Evolutionary conservation across 1,140 invertebrate genomes (phyloP).

Genomic region (Acromyrmex echinatior): DNA sequence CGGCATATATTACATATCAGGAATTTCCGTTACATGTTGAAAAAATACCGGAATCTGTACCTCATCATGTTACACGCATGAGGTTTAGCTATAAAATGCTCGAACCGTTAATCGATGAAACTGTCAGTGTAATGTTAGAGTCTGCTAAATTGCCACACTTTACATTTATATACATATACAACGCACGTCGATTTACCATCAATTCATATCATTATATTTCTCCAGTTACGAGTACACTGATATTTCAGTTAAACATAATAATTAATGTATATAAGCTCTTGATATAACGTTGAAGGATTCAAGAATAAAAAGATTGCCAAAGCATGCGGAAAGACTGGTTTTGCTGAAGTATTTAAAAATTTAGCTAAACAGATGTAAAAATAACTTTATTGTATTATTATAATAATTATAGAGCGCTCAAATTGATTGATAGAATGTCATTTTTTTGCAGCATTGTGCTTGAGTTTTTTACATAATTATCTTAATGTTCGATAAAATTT

Average conservation of each 20-base stretch:
- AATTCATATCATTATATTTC: slow-evolving; percentile 7
- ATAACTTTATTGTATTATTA: no score
- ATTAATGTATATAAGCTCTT: not conserved
- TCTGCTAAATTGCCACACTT: slow-evolving; percentile 57
- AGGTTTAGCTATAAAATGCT: slow-evolving; percentile 46
- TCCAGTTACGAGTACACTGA: not conserved
- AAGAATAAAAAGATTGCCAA: not conserved
- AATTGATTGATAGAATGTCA: no score
- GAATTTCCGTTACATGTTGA: slow-evolving; percentile 15
- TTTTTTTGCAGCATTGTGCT: no score
- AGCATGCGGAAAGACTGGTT: no score
- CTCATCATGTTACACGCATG: not conserved
- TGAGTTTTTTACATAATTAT: no score
- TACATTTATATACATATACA: not conserved
- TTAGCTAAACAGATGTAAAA: no score
- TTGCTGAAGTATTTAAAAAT: no score
- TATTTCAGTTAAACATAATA: slow-evolving; percentile 2
- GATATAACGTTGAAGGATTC: not conserved
- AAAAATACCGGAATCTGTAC: slow-evolving; percentile 45
- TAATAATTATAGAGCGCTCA: no score
- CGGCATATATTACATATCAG: slow-evolving; percentile 7
- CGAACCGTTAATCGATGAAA: slow-evolving; percentile 68
- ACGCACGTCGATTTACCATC: not conserved
- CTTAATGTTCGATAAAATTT: no score
- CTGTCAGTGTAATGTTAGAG: slow-evolving; percentile 60